phyloP scores from a whole-genome alignment of 2,113 vertebrate species.

The Forbesichthys papilliferus region DNA sequence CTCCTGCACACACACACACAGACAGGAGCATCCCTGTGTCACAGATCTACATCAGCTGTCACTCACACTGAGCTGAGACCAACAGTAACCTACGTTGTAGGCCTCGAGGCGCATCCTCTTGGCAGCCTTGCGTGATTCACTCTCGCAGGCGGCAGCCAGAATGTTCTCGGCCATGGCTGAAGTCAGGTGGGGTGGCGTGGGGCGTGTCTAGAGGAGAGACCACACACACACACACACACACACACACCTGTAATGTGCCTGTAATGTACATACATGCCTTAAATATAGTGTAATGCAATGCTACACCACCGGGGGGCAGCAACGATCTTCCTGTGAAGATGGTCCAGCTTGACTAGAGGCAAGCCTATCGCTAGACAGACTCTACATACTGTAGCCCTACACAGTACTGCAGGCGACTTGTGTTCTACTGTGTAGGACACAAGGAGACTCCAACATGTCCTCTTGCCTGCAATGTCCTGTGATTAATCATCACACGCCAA shows the following conservation, averaged over 20 bases:
- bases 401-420: too few species aligned
- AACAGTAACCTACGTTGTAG: slow-evolving; percentile 49
- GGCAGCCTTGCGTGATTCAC: slow-evolving; percentile 94
- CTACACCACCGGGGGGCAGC: slow-evolving; percentile 53
- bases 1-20: slow-evolving; percentile 74
- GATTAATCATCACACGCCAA: too few species aligned
- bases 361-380: slow-evolving; percentile 5
- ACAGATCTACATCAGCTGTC: too few species aligned
- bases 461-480: too few species aligned
- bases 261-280: too few species aligned
- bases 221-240: background rate
- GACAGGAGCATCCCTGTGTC: background rate
- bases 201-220: slow-evolving; percentile 51
- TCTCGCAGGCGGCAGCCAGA: slow-evolving; percentile 96
- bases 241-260: too few species aligned
- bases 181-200: slow-evolving; percentile 93
- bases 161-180: slow-evolving; percentile 99
- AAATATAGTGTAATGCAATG: background rate
- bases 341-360: background rate
- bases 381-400: background rate
- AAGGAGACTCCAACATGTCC: too few species aligned
- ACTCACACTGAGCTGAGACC: too few species aligned
- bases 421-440: too few species aligned
- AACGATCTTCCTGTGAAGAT: slow-evolving; percentile 21
- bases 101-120: slow-evolving; percentile 96